phyloP scores from a whole-genome alignment of 2,797 vertebrate genomes.

The Microctenopoma lineatum region DNA sequence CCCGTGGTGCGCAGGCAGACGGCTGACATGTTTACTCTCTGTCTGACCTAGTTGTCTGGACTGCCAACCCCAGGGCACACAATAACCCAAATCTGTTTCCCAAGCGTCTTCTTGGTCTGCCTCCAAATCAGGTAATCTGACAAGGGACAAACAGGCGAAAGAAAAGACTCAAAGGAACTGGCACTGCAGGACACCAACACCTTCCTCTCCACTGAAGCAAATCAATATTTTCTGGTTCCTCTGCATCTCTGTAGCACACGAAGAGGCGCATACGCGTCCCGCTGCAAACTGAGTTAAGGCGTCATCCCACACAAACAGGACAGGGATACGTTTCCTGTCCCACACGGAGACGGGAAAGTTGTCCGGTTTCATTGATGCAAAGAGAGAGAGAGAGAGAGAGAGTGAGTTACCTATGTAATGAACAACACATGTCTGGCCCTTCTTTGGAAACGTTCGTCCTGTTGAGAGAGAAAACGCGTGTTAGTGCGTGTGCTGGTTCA shows the following conservation, averaged over 20 bases:
- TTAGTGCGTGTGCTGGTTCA: conserved; percentile 30
- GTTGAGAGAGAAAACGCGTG: conserved; percentile 48
- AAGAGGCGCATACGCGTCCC: conserved; percentile 32
- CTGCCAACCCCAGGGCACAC: conserved; percentile 58
- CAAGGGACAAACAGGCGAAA: conserved; percentile 52
- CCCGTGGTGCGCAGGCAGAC: conserved; percentile 55
- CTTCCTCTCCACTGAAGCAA: conserved; percentile 7
- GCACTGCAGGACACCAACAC: neutral
- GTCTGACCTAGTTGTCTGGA: conserved; percentile 81
- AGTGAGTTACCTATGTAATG: conserved; percentile 96
- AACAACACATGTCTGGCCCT: conserved; percentile 97
- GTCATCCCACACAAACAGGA: neutral
- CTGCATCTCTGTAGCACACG: neutral
- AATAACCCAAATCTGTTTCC: conserved; percentile 70
- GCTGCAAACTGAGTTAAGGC: neutral
- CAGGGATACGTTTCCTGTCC: conserved; percentile 18
- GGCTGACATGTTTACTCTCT: conserved; percentile 81
- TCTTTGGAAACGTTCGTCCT: conserved; percentile 99
- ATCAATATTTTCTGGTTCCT: conserved; percentile 10
- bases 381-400: neutral
- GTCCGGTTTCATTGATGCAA: conserved; percentile 2
- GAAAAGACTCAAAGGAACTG: neutral
- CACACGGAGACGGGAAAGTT: conserved; percentile 23
- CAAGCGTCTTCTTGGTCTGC: conserved; percentile 36
- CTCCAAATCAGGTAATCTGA: conserved; percentile 48